These are phyloP conservation scores for Sardinella longiceps DNA, from an alignment of 2,797 vertebrate species.

Conservation along the genomic window DNA sequence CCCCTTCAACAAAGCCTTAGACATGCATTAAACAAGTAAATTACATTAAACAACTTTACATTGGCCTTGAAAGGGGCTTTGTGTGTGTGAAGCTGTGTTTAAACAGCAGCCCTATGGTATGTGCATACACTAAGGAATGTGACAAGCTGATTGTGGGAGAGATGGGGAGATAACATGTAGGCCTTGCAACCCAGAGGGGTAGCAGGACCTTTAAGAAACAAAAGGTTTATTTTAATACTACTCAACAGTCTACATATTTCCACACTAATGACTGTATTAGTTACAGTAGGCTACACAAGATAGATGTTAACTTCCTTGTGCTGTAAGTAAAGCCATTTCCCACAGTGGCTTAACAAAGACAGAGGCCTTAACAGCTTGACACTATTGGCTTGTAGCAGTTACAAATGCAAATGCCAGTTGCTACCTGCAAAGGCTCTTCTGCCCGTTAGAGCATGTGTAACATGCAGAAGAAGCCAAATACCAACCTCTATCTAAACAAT, in stretches of 20 bases:
- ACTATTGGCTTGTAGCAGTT: no score
- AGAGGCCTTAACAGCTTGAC: no score
- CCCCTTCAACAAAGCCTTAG: not conserved
- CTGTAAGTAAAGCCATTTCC: no score
- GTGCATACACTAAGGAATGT: slow-evolving; percentile 7
- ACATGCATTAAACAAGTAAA: not conserved
- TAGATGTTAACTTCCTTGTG: no score
- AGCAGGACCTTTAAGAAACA: no score
- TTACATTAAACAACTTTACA: not conserved
- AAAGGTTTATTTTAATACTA: not conserved
- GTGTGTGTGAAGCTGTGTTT: not conserved
- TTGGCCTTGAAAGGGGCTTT: not conserved
- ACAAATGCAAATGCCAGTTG: no score
- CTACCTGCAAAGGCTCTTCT: no score
- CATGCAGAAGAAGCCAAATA: no score
- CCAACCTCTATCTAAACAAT: no score
- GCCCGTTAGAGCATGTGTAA: no score
- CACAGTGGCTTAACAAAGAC: no score
- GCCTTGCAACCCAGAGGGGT: not conserved
- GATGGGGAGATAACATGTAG: not conserved
- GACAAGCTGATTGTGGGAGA: not conserved
- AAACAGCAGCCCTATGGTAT: slow-evolving; percentile 3
- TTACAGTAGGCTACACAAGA: not conserved
- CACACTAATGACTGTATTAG: not conserved
- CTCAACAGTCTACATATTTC: not conserved